Evolutionary conservation across 2,888 invertebrate genomes (phyloP).

Genomic region (Sipha maydis): DNA sequence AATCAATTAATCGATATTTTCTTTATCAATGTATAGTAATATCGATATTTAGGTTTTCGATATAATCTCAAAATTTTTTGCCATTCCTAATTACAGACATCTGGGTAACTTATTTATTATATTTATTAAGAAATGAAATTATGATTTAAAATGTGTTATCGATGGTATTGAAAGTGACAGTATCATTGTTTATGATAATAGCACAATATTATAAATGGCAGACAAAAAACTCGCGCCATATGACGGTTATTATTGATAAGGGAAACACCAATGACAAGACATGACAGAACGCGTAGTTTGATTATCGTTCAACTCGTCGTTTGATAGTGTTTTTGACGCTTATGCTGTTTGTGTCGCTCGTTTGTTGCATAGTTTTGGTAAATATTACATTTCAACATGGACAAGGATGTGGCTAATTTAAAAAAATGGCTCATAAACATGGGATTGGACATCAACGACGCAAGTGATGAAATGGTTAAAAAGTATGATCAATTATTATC

Average conservation of each 20-base stretch:
- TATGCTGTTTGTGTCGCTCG: not conserved
- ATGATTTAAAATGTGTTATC: not conserved
- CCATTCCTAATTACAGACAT: too few relatives aligned
- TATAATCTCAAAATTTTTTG: too few relatives aligned
- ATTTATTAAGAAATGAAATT: not conserved
- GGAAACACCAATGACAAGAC: not conserved
- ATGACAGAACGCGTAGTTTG: too few relatives aligned
- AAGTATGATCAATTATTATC: slow-evolving; percentile 22
- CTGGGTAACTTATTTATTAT: too few relatives aligned
- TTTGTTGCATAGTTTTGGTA: not conserved
- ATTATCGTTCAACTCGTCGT: too few relatives aligned
- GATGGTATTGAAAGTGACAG: not conserved
- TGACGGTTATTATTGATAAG: slow-evolving; percentile 28
- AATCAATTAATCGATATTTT: too few relatives aligned
- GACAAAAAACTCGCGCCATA: slow-evolving; percentile 1
- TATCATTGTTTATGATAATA: not conserved
- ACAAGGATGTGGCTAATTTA: slow-evolving; percentile 9
- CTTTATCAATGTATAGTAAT: too few relatives aligned
- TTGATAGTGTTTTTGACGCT: too few relatives aligned
- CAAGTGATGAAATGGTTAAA: slow-evolving; percentile 6
- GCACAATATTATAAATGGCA: not conserved
- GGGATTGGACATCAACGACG: not conserved
- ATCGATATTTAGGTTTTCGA: too few relatives aligned
- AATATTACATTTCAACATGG: not conserved
- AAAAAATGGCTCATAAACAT: slow-evolving; percentile 43